phyloP scores from a whole-genome alignment of 2,113 vertebrate genomes.

The Tychaedon coryphoeus region DNA sequence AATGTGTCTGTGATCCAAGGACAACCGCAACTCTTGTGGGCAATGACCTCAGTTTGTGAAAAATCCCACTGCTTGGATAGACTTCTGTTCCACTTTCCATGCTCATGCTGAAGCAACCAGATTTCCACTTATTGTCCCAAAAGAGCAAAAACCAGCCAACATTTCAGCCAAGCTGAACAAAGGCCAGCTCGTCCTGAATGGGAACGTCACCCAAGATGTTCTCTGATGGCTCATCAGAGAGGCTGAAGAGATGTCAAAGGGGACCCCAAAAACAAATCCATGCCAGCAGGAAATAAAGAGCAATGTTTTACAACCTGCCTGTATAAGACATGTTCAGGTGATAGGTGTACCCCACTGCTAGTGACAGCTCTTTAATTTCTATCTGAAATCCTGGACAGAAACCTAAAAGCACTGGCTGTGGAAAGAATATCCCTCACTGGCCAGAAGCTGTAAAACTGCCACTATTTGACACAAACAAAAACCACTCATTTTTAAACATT shows the following conservation, averaged over 20 bases:
- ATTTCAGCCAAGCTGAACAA: background rate
- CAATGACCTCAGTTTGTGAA: background rate
- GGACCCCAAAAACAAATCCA: background rate
- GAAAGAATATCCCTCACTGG: background rate
- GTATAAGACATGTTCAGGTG: background rate
- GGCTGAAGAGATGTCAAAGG: background rate
- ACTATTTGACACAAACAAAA: background rate
- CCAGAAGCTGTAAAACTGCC: background rate
- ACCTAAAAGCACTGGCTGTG: background rate
- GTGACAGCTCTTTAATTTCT: background rate
- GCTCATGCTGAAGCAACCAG: background rate
- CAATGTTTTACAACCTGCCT: background rate
- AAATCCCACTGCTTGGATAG: background rate
- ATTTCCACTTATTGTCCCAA: background rate
- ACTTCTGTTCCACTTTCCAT: background rate
- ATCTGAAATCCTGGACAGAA: background rate
- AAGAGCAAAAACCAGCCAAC: background rate
- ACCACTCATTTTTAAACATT: fast-evolving
- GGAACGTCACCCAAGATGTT: background rate
- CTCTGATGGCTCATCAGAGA: background rate
- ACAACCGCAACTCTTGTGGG: background rate
- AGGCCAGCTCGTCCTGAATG: background rate
- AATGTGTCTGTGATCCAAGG: background rate
- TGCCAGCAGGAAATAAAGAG: background rate
- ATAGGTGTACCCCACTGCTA: background rate